These are phyloP conservation scores for Lithodes maja DNA, from an alignment of 2,888 invertebrate species.

Conservation along the genomic window DNA sequence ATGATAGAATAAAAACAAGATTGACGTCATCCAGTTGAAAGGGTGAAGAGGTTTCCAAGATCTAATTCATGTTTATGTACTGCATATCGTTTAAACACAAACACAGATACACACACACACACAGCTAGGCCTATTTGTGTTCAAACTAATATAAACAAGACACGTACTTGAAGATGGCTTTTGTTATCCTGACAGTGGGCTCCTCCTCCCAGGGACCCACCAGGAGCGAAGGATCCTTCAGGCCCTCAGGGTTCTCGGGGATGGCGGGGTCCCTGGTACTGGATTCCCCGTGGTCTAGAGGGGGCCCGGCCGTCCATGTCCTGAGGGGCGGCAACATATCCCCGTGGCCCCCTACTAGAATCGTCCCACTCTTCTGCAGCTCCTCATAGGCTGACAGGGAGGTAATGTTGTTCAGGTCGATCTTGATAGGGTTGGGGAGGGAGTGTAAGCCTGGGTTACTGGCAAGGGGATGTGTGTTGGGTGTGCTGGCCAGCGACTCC, in stretches of 20 bases:
- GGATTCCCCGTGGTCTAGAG: slow-evolving; percentile 21
- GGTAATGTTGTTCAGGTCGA: slow-evolving; percentile 11
- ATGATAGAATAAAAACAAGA: too few relatives aligned
- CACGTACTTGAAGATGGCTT: slow-evolving; percentile 63
- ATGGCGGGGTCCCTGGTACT: slow-evolving; percentile 61
- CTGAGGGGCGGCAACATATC: slow-evolving; percentile 8
- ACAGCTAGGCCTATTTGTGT: neutral
- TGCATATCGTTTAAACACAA: too few relatives aligned
- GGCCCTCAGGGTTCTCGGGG: slow-evolving; percentile 64
- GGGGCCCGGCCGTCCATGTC: slow-evolving; percentile 46
- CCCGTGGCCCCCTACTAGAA: neutral
- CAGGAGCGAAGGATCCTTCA: slow-evolving; percentile 59
- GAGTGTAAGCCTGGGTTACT: neutral
- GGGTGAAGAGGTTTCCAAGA: too few relatives aligned
- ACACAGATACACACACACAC: too few relatives aligned
- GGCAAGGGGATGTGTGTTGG: neutral
- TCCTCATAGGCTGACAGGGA: neutral
- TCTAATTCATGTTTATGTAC: too few relatives aligned
- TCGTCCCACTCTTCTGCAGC: neutral
- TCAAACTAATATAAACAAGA: neutral
- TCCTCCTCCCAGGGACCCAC: slow-evolving; percentile 64
- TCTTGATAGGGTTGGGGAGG: neutral
- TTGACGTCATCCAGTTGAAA: too few relatives aligned
- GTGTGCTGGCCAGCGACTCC: neutral
- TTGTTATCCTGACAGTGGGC: slow-evolving; percentile 46